Evolutionary conservation across 2,797 vertebrate genomes (phyloP), one percentile per base, ranked within the genome.

Genomic region (Ambastaia sidthimunki): DNA sequence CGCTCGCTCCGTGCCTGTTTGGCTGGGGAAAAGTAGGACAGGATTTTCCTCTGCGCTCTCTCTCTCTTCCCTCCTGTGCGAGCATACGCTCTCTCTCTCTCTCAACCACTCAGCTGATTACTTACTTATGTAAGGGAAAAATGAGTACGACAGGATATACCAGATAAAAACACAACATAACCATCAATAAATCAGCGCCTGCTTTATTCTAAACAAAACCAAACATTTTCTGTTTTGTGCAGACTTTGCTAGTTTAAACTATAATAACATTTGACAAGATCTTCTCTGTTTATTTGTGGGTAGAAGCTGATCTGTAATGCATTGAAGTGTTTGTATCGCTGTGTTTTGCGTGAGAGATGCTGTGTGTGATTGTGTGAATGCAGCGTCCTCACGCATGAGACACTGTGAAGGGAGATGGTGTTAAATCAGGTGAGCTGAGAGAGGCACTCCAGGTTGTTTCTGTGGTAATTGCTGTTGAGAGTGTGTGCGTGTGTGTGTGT

Each of bases 101-200:
- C 91, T 89, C 89, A 90, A 89, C 89, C 91, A 90, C 92, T 93
- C 92, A 90, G 92, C 92, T 93, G 91, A 93, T 93, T 93, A 91
- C 87, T 88, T 88, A 80, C 90, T 94, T 94, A 93, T 90, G 91
- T 93, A 94, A 94, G 86, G 83, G n/a, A 13, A 5, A 76, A 76
- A 87, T 81, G 84, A 93, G 91, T 91, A 89, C 91, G 88, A 88
- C 89, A 88, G 90, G 91, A 89, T 90, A 90, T 88, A 90, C 85
- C 86, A 90, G 87, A 77, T 83, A 85, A 71, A 69, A 75, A 37
- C 60, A 55, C 23, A 15, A 52, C 28, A 28, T 41, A 15, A 63
- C 16, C n/a, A 9, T 28, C 31, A 37, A 7, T n/a, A 18, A 69
- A 63, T 68, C 78, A 21, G 44, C 1, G 34, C n/a, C 44, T n/a